Percentiles rank a stretch among this genome's conserved stretches.
phyloP scores from a whole-genome alignment of 2,888 invertebrate genomes.

The Cheilosia vulpina region DNA sequence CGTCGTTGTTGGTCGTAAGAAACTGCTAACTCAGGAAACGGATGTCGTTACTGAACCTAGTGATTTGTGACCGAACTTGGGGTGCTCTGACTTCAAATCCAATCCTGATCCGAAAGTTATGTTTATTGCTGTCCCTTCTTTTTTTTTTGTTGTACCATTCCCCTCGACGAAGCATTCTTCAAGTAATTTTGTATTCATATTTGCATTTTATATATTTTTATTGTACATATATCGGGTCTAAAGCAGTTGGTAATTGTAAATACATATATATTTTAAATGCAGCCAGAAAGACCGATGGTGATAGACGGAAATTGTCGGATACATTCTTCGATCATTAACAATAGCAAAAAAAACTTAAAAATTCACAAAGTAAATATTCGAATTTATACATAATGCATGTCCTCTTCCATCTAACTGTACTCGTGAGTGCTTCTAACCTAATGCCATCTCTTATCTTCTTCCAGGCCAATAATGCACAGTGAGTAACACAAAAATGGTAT shows the following conservation, averaged over 20 bases:
- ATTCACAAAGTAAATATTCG: conserved; percentile 70
- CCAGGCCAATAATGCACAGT: conserved; percentile 82
- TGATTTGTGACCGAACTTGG: no score
- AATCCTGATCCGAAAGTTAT: not conserved
- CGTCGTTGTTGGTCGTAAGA: no score
- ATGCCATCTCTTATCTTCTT: conserved; percentile 52
- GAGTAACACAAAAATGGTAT: conserved; percentile 76
- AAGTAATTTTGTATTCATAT: not conserved
- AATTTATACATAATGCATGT: not conserved
- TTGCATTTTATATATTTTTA: not conserved
- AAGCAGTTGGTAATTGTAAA: conserved; percentile 19
- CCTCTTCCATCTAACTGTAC: no score
- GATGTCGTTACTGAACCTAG: no score
- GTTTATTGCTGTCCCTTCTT: no score
- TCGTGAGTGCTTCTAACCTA: no score
- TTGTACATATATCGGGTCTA: not conserved
- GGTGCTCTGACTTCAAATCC: not conserved
- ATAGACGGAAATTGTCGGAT: conserved; percentile 70
- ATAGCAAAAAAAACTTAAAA: conserved; percentile 55
- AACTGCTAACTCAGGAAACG: no score
- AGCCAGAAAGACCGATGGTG: conserved; percentile 68
- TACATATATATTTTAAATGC: conserved; percentile 61
- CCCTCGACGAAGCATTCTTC: no score
- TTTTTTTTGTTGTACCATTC: no score
- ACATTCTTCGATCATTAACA: conserved; percentile 74